Percentiles rank a stretch among this genome's conserved stretches.
Conservation (phyloP, 2,113 vertebrate genomes). For the Cyprinodon brontotheroides region DNA sequence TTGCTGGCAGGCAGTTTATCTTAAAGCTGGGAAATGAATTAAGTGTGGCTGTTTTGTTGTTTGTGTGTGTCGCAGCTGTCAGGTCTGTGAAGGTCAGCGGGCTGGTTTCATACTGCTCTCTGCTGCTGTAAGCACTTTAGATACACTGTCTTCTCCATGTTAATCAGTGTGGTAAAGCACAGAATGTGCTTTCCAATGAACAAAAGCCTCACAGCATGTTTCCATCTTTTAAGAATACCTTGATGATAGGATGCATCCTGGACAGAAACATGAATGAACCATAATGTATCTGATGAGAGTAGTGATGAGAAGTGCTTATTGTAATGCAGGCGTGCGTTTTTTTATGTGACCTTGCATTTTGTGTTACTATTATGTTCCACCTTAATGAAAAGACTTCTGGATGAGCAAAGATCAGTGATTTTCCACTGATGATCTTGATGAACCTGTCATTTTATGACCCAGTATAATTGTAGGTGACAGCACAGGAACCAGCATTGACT, state of each 20-base stretch:
- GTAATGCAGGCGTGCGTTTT: not conserved
- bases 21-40: conserved; percentile 16
- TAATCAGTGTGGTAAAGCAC: conserved; percentile 49
- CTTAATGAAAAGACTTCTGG: not conserved
- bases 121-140: conserved; percentile 62
- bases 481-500: not conserved
- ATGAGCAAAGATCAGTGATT: not conserved
- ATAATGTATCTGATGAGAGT: not conserved
- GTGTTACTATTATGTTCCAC: not conserved
- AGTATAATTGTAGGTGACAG: not conserved
- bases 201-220: conserved; percentile 13
- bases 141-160: conserved; percentile 47
- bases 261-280: conserved; percentile 4
- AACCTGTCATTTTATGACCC: not conserved
- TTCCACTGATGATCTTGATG: not conserved
- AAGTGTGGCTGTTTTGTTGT: conserved; percentile 8
- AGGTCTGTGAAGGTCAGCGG: conserved; percentile 63
- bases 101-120: conserved; percentile 56
- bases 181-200: conserved; percentile 4
- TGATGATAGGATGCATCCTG: conserved; percentile 14
- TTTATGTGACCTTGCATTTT: not conserved
- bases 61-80: conserved; percentile 49
- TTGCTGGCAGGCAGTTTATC: conserved; percentile 9
- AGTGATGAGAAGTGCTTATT: conserved; percentile 9
- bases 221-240: conserved; percentile 8